Evolutionary conservation across 2,113 vertebrate genomes (phyloP).

Genomic region (Acanthochromis polyacanthus): DNA sequence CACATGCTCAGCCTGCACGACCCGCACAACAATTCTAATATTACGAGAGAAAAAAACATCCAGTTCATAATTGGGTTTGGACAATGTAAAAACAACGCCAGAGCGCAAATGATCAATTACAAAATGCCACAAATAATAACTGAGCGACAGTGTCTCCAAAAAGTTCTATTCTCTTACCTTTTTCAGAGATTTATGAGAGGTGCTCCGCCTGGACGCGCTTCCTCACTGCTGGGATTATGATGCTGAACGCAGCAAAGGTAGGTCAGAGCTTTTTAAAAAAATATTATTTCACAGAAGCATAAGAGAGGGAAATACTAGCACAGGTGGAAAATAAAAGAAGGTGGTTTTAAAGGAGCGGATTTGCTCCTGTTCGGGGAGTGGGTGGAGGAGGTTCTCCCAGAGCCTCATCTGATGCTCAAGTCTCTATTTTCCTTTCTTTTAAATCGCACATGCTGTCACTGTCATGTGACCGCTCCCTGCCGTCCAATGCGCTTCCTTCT

Average conservation of each 20-base stretch:
- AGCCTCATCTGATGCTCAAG: constrained; percentile 53
- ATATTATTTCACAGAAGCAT: background rate
- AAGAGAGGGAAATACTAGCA: background rate
- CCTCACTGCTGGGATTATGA: constrained; percentile 5
- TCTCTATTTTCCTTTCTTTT: constrained; percentile 55
- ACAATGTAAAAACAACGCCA: constrained; percentile 3
- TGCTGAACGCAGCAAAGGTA: constrained; percentile 8
- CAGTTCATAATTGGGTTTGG: background rate
- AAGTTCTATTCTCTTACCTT: constrained; percentile 68
- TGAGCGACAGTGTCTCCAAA: background rate
- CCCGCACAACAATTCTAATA: background rate
- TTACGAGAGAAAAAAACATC: background rate
- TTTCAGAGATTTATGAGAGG: background rate
- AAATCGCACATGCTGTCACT: constrained; percentile 62
- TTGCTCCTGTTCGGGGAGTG: background rate
- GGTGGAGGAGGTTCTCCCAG: background rate
- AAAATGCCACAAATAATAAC: background rate
- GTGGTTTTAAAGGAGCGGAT: background rate
- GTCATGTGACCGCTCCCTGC: constrained; percentile 66
- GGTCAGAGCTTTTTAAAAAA: background rate
- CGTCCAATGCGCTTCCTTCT: constrained; percentile 57
- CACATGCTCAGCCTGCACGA: background rate
- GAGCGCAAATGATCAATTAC: background rate
- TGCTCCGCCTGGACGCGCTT: background rate
- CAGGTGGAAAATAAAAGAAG: background rate